These are phyloP conservation scores for Pinna nobilis DNA, from an alignment of 1,140 invertebrate species.

Conservation along the genomic window DNA sequence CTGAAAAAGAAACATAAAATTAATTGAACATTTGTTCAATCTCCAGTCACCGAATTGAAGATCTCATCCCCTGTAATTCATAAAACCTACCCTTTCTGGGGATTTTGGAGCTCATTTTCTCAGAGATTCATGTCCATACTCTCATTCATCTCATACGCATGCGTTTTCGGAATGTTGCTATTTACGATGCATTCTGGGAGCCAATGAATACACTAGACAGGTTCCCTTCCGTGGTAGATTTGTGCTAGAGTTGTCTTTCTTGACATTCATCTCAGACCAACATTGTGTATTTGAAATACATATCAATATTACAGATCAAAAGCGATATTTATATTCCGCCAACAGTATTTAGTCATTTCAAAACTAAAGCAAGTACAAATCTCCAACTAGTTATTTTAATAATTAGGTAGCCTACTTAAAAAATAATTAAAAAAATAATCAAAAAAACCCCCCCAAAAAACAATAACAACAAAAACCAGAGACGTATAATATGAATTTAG, in stretches of 20 bases:
- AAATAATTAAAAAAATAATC: no score
- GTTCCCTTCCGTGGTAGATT: no score
- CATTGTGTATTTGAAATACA: no score
- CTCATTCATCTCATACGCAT: conserved; percentile 54
- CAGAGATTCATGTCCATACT: conserved; percentile 56
- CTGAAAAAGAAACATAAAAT: conserved; percentile 59
- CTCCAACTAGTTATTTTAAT: no score
- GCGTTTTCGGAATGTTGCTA: conserved; percentile 54
- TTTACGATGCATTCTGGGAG: conserved; percentile 65
- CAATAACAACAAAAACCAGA: no score
- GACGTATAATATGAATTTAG: no score
- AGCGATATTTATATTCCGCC: no score
- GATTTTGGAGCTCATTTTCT: conserved; percentile 69
- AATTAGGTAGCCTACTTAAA: no score
- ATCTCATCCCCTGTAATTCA: neutral
- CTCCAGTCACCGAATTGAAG: neutral
- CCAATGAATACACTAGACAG: conserved; percentile 1
- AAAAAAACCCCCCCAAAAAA: no score
- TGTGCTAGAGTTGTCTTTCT: no score
- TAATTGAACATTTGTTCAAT: conserved; percentile 3
- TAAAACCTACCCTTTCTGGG: conserved; percentile 63
- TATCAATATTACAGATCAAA: no score
- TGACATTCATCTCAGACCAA: no score
- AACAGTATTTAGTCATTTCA: neutral
- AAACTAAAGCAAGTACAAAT: neutral